phyloP scores from a whole-genome alignment of 2,797 vertebrate species.

The Chrysolophus pictus region DNA sequence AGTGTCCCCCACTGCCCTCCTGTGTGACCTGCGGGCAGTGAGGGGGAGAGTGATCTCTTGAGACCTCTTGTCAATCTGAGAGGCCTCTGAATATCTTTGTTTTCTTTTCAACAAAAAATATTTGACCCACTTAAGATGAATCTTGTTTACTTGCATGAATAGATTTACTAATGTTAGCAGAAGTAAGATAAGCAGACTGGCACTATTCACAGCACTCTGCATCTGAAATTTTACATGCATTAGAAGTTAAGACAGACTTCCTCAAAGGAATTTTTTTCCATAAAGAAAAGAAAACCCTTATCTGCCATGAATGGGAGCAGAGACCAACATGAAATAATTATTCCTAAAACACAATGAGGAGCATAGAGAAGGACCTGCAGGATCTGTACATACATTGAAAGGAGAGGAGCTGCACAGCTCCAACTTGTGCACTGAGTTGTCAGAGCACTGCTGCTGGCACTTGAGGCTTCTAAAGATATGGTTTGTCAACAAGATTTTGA shows the following conservation, averaged over 20 bases:
- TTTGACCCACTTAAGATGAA: constrained; percentile 2
- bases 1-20: background rate
- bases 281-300: fast-evolving
- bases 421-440: background rate
- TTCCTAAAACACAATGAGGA: background rate
- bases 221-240: background rate
- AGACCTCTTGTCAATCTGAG: background rate
- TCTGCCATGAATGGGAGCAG: background rate
- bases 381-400: background rate
- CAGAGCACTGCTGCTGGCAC: background rate
- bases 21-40: background rate
- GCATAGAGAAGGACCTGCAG: background rate
- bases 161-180: background rate
- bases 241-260: background rate
- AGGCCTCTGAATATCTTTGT: background rate
- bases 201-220: background rate
- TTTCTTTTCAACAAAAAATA: background rate
- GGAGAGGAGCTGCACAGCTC: background rate
- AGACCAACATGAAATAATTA: background rate
- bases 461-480: background rate
- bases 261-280: fast-evolving
- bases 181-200: background rate
- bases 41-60: background rate
- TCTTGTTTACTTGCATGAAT: constrained; percentile 16
- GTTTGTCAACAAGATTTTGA: background rate